Conservation (phyloP, 2,888 invertebrate genomes). For the Himalopsyche anomala region DNA sequence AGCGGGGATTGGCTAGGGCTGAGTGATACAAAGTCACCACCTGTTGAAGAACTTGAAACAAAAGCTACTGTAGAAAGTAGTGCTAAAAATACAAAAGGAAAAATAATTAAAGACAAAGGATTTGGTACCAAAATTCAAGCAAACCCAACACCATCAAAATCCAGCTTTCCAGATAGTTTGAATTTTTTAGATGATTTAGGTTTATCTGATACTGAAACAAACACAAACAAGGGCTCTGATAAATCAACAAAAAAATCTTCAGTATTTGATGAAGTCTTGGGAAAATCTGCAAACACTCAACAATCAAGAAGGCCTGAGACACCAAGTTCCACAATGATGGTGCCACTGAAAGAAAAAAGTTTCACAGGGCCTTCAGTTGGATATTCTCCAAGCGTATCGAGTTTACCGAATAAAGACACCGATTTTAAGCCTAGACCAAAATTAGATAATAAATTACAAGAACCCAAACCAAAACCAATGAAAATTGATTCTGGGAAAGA, state of each 20-base stretch:
- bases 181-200: conserved; percentile 65
- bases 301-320: conserved; percentile 66
- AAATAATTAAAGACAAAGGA: conserved; percentile 58
- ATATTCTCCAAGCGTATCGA: conserved; percentile 47
- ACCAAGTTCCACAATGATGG: not conserved
- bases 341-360: conserved; percentile 47
- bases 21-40: conserved; percentile 66
- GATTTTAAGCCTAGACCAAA: conserved; percentile 49
- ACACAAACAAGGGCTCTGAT: conserved; percentile 48
- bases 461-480: conserved; percentile 47
- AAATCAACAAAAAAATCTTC: conserved; percentile 63
- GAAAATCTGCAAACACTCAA: conserved; percentile 70
- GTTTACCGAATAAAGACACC: conserved; percentile 47
- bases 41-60: conserved; percentile 66
- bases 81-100: conserved; percentile 67
- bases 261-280: conserved; percentile 77
- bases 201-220: conserved; percentile 68
- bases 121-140: conserved; percentile 67
- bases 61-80: conserved; percentile 70
- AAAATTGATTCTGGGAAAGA: conserved; percentile 46
- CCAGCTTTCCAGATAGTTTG: conserved; percentile 70
- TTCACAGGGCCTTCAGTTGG: conserved; percentile 33
- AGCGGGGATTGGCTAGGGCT: conserved; percentile 71
- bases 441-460: conserved; percentile 39
- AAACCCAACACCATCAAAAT: conserved; percentile 69